These are phyloP conservation scores for Oreochromis grahami DNA, from an alignment of 2,797 vertebrate genomes.

Conservation along the genomic window DNA sequence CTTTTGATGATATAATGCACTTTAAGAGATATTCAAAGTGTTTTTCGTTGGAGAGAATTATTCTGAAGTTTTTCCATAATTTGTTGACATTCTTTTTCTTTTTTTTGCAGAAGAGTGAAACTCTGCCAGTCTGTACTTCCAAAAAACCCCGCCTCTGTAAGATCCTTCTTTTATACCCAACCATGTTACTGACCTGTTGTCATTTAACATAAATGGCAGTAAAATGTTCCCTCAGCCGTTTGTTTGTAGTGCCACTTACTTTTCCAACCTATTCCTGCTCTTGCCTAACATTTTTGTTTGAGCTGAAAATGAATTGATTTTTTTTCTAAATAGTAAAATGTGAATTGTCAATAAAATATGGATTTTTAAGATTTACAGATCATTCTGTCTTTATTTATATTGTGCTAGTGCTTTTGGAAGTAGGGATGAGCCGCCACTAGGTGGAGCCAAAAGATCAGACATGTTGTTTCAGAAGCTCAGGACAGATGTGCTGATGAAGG, in stretches of 20 bases:
- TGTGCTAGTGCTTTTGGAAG: neutral
- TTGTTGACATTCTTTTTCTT: neutral
- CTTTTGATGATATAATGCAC: neutral
- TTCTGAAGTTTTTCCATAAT: neutral
- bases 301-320: neutral
- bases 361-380: neutral
- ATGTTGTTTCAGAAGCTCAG: neutral
- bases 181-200: neutral
- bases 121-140: neutral
- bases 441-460: conserved; percentile 16
- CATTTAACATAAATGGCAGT: neutral
- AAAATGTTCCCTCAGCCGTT: neutral
- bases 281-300: neutral
- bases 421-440: neutral
- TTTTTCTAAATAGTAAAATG: neutral
- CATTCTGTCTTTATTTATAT: neutral
- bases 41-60: neutral
- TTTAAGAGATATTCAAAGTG: neutral
- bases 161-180: neutral
- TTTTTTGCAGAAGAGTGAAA: neutral
- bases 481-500: neutral
- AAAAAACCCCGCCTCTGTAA: neutral
- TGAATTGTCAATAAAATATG: neutral
- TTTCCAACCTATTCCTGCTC: neutral
- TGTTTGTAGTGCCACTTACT: neutral